Base-by-base conservation (phyloP, 2,113 vertebrate genomes). In the Dipodomys ordii region DNA sequence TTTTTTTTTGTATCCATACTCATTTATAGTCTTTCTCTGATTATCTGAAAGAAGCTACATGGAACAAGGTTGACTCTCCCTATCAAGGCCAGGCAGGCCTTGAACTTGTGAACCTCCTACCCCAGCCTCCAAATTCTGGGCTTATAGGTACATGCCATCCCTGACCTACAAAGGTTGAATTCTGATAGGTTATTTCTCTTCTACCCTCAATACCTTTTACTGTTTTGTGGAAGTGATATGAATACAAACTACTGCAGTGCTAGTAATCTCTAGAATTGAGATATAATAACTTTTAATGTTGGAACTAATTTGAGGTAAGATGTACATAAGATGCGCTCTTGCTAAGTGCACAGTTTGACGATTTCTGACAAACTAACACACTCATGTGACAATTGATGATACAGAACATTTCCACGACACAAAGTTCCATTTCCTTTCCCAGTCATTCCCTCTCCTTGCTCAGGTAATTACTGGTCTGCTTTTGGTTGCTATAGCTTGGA, bases 1-100 rank as follows among this genome's bases (percentile, higher is more conserved):
- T 94, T 83, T 94, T 83, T 94, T 83, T 91, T 30, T 89, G 4
- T 91, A 39, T 86, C 86, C 3, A 49, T 76, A 78, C 12, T 25
- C 3, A 44, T 76, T 25, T 57, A 57, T 57, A 57, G 53, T 57
- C 15, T 53, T 53, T 53, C 49, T 57, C 35, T 87, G 49, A 25
- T 83, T 88, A 74, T 62, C 76, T 91, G n/a, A 96, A 94, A 64
- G 80, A 68, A 83, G 67, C 67, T 68, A 15, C 67, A 68, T 30
- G 30, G 27, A 30, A 68, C 67, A 30, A 68, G 67, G 27, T 30
- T 68, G 67, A 12, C 67, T 27, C 28, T 68, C 67, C 67, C 30
- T 30, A 68, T 11, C 67, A 9, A 25, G 72, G 5, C 46, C 83
- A 72, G 68, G 23, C 19, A 65, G 71, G 35, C 11, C 27, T 60